Conservation (phyloP, 1,140 invertebrate species). For the Orchesella cincta region DNA sequence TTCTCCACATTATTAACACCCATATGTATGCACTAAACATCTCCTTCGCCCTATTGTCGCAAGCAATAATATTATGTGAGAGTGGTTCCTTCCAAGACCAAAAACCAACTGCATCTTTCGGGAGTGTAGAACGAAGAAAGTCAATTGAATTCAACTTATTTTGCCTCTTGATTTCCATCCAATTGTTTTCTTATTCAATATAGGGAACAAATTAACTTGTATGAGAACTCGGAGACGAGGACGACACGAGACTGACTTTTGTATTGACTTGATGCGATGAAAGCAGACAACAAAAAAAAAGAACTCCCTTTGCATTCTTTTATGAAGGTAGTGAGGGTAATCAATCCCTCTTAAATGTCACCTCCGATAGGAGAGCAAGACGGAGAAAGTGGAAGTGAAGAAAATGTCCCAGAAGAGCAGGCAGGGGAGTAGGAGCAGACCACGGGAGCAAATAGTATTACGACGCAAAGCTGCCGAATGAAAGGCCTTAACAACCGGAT, state of each 20-base stretch:
- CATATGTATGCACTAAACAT: too few relatives aligned
- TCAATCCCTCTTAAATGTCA: constrained; percentile 8
- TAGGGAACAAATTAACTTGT: neutral
- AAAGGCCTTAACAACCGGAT: neutral
- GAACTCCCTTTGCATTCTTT: neutral
- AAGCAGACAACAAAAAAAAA: neutral
- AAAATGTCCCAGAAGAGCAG: neutral
- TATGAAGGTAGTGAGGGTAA: neutral
- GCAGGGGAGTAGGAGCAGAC: too few relatives aligned
- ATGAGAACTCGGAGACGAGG: neutral
- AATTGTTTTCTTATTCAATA: neutral
- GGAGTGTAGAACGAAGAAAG: too few relatives aligned
- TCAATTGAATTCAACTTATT: too few relatives aligned
- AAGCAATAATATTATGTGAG: too few relatives aligned
- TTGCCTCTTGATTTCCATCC: neutral
- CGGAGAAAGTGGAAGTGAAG: neutral
- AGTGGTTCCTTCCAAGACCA: too few relatives aligned
- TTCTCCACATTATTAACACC: too few relatives aligned
- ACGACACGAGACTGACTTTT: neutral
- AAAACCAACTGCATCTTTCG: too few relatives aligned
- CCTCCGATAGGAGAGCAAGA: too few relatives aligned
- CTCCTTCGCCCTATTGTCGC: too few relatives aligned
- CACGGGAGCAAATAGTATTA: neutral
- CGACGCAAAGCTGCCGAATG: neutral
- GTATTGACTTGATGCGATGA: neutral